Evolutionary conservation across 2,797 vertebrate genomes (phyloP).

Genomic region (Natrix natrix): DNA sequence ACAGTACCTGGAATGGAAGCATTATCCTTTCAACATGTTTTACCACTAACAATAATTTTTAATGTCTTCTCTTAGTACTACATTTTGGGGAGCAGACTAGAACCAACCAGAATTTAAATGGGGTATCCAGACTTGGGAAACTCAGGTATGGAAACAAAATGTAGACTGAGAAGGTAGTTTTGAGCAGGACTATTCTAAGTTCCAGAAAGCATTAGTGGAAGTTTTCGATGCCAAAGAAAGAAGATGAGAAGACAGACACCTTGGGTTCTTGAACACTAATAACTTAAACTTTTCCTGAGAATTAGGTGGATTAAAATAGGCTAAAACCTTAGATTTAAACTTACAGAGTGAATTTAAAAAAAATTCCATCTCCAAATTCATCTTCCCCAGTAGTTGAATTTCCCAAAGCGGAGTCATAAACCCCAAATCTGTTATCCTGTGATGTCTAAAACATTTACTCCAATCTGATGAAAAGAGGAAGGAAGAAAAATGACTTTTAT

Average conservation of each 20-base stretch:
- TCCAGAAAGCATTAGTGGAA: neutral
- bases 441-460: neutral
- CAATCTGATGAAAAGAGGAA: too few species aligned
- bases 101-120: neutral
- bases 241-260: neutral
- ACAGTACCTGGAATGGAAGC: neutral
- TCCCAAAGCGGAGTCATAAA: neutral
- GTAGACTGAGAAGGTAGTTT: neutral
- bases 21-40: neutral
- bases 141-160: neutral
- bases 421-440: neutral
- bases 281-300: neutral
- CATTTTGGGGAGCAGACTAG: neutral
- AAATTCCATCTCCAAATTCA: neutral
- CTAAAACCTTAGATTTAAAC: neutral
- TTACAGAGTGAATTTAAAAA: neutral
- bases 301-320: neutral
- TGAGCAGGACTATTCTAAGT: neutral
- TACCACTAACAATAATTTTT: neutral
- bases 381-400: neutral
- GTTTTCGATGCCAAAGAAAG: neutral
- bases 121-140: neutral
- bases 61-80: neutral
- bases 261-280: neutral
- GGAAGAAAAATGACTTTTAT: neutral